Percentiles rank a stretch among this genome's conserved stretches.
These are phyloP conservation scores for Leucophora obtusa DNA, from an alignment of 2,888 invertebrate species.

Conservation along the genomic window DNA sequence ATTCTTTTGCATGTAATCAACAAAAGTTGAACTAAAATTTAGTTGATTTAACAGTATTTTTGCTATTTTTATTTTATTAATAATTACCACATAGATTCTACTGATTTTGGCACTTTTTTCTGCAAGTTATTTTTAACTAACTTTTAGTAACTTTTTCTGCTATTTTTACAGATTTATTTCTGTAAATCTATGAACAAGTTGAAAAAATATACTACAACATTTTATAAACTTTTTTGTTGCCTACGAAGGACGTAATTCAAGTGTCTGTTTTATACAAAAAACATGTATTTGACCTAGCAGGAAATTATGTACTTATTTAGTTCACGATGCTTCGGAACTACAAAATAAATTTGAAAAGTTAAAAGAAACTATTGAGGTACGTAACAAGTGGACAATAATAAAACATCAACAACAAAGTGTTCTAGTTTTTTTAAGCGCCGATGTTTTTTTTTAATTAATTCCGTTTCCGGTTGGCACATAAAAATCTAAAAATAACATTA, in stretches of 20 bases:
- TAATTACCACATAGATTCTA: too few relatives aligned
- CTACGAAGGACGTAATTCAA: not conserved
- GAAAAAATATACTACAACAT: not conserved
- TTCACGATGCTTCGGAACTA: constrained; percentile 15
- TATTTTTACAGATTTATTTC: too few relatives aligned
- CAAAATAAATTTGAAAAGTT: constrained; percentile 26
- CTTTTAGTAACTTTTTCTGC: too few relatives aligned
- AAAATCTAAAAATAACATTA: constrained; percentile 8
- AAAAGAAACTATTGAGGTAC: not conserved
- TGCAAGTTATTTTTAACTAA: too few relatives aligned
- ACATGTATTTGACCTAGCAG: not conserved
- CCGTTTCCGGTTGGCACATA: constrained; percentile 39
- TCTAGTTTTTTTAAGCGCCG: constrained; percentile 23
- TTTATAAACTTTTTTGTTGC: not conserved
- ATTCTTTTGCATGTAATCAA: too few relatives aligned
- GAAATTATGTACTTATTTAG: constrained; percentile 5
- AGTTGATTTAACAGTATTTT: too few relatives aligned
- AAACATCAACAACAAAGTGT: constrained; percentile 35
- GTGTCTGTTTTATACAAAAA: not conserved
- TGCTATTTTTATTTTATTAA: too few relatives aligned
- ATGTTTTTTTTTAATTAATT: constrained; percentile 30
- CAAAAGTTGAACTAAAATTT: too few relatives aligned
- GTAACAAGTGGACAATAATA: constrained; percentile 7
- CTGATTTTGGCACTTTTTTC: too few relatives aligned
- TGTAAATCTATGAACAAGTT: not conserved